Evolutionary conservation across 2,797 vertebrate species (phyloP).

Genomic region (Discoglossus pictus): DNA sequence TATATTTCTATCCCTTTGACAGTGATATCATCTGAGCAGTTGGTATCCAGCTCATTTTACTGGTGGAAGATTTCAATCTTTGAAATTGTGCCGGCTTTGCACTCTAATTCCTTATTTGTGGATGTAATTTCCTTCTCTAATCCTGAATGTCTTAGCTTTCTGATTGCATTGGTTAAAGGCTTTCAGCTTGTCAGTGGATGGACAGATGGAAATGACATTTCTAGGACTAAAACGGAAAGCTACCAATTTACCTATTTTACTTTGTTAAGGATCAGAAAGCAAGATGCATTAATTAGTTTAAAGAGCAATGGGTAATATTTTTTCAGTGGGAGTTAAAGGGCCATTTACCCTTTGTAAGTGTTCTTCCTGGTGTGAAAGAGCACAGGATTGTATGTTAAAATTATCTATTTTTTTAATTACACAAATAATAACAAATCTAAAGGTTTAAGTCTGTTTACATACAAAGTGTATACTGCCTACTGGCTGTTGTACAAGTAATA

Average conservation of each 20-base stretch:
- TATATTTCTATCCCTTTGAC: conserved; percentile 34
- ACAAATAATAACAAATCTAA: too few species aligned
- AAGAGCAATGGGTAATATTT: conserved; percentile 33
- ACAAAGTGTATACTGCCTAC: too few species aligned
- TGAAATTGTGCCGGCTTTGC: conserved; percentile 52
- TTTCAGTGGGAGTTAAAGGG: too few species aligned
- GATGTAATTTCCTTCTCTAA: conserved; percentile 53
- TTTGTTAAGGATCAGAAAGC: conserved; percentile 49
- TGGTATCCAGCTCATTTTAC: conserved; percentile 49
- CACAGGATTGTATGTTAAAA: too few species aligned
- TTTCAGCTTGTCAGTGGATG: conserved; percentile 57
- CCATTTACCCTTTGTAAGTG: too few species aligned
- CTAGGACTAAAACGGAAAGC: conserved; percentile 53
- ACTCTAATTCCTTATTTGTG: conserved; percentile 54
- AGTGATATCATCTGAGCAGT: conserved; percentile 29
- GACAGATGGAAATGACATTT: conserved; percentile 52
- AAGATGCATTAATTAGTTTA: conserved; percentile 26
- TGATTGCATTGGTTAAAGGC: conserved; percentile 58
- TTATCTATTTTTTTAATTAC: too few species aligned
- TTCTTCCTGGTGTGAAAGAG: too few species aligned
- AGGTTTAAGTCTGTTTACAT: too few species aligned
- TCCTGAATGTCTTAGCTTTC: conserved; percentile 46
- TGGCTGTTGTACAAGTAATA: too few species aligned
- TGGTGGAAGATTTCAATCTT: conserved; percentile 51
- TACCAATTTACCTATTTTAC: conserved; percentile 55